These are phyloP conservation scores for Eristalis arbustorum DNA, from an alignment of 2,888 invertebrate genomes.

Conservation along the genomic window DNA sequence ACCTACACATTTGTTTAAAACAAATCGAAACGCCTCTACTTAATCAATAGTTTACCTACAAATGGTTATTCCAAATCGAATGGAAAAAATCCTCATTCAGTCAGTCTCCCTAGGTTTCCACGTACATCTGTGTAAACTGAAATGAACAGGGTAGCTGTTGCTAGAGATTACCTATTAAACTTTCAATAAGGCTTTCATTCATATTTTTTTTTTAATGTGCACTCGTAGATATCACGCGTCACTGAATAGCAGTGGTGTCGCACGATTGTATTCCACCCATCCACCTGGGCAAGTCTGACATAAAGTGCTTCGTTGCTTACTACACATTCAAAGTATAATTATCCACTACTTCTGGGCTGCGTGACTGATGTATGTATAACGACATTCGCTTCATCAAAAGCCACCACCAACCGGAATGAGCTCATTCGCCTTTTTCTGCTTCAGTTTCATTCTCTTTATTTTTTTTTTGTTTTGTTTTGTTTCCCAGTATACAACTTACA, in stretches of 20 bases:
- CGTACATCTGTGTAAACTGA: not conserved
- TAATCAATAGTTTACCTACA: too few relatives aligned
- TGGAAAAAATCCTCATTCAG: not conserved
- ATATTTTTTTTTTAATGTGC: not conserved
- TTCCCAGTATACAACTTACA: conserved; percentile 31
- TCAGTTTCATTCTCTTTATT: conserved; percentile 17
- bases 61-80: not conserved
- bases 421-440: conserved; percentile 49
- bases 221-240: not conserved
- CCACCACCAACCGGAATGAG: conserved; percentile 36
- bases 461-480: conserved; percentile 7
- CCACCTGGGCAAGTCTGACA: not conserved
- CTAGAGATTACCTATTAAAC: too few relatives aligned
- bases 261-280: not conserved
- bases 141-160: too few relatives aligned
- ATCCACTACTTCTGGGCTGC: not conserved
- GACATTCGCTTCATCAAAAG: conserved; percentile 16
- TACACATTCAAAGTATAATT: not conserved
- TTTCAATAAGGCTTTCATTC: not conserved
- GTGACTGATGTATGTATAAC: conserved; percentile 35
- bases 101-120: not conserved
- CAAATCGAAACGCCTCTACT: too few relatives aligned
- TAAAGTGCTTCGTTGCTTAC: not conserved
- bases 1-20: too few relatives aligned
- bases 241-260: not conserved